These are phyloP conservation scores for Sarcophaga variegata DNA, from an alignment of 2,888 invertebrate genomes.

Conservation along the genomic window DNA sequence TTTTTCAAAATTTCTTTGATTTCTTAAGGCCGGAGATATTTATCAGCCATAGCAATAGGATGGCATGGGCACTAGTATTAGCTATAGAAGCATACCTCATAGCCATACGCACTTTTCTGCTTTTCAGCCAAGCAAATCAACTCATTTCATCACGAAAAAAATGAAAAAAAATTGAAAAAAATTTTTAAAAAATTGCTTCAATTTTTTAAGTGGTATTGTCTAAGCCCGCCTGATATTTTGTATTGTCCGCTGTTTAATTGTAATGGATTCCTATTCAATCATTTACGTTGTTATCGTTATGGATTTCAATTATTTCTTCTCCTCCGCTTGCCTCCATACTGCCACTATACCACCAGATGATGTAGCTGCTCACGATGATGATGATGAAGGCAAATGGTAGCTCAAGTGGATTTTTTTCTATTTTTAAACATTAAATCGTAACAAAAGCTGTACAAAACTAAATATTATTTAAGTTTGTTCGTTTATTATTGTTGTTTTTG, in stretches of 20 bases:
- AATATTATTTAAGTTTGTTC: constrained; percentile 1
- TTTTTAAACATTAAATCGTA: constrained; percentile 29
- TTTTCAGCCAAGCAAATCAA: not conserved
- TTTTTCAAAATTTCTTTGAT: constrained; percentile 27
- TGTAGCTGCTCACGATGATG: not conserved
- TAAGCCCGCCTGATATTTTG: constrained; percentile 37
- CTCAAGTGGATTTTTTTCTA: constrained; percentile 29
- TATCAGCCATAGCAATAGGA: not conserved
- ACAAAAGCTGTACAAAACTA: constrained; percentile 2
- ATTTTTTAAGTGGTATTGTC: constrained; percentile 48
- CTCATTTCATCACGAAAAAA: not conserved
- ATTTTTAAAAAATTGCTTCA: not conserved
- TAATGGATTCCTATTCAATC: constrained; percentile 28
- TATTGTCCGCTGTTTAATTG: constrained; percentile 55
- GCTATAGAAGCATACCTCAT: not conserved
- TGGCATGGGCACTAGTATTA: not conserved
- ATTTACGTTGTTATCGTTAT: constrained; percentile 9
- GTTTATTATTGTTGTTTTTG: not conserved
- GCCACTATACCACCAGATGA: not conserved
- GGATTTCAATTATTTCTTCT: constrained; percentile 13
- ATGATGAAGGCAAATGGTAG: constrained; percentile 17
- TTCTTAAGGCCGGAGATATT: constrained; percentile 45
- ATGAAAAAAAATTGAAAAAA: no score
- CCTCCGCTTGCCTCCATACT: not conserved
- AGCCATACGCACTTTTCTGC: constrained; percentile 39